Conservation (phyloP, 2,888 invertebrate genomes). For the Polymixis lichenea region DNA sequence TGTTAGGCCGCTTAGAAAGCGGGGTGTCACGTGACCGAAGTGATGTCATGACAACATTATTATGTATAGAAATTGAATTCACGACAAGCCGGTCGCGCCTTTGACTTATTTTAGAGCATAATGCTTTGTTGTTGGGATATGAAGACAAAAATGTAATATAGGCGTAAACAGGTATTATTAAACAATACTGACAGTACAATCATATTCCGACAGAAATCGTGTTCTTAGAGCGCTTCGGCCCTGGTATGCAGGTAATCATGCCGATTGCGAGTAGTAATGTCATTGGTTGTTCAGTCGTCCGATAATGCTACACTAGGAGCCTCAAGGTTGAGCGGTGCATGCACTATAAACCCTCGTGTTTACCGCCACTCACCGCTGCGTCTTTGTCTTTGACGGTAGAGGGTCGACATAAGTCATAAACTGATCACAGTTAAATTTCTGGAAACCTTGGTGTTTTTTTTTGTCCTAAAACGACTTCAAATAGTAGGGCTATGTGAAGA, state of each 20-base stretch:
- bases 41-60: too few relatives aligned
- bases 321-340: slow-evolving; percentile 70
- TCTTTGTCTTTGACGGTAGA: slow-evolving; percentile 68
- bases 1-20: too few relatives aligned
- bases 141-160: too few relatives aligned
- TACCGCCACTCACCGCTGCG: slow-evolving; percentile 67
- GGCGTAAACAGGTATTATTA: too few relatives aligned
- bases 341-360: slow-evolving; percentile 72
- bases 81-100: too few relatives aligned
- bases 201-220: too few relatives aligned
- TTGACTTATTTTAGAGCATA: too few relatives aligned
- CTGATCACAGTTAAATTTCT: slow-evolving; percentile 41
- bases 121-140: too few relatives aligned
- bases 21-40: too few relatives aligned
- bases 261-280: slow-evolving; percentile 47
- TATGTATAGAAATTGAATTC: too few relatives aligned
- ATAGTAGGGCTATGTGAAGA: slow-evolving; percentile 16
- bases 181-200: too few relatives aligned
- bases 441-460: slow-evolving; percentile 2
- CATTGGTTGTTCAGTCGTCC: slow-evolving; percentile 56
- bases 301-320: slow-evolving; percentile 58
- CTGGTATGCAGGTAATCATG: slow-evolving; percentile 52
- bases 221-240: too few relatives aligned
- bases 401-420: slow-evolving; percentile 64
- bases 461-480: slow-evolving; percentile 5